Conservation (phyloP, 2,113 vertebrate species). For the Chionis minor region DNA sequence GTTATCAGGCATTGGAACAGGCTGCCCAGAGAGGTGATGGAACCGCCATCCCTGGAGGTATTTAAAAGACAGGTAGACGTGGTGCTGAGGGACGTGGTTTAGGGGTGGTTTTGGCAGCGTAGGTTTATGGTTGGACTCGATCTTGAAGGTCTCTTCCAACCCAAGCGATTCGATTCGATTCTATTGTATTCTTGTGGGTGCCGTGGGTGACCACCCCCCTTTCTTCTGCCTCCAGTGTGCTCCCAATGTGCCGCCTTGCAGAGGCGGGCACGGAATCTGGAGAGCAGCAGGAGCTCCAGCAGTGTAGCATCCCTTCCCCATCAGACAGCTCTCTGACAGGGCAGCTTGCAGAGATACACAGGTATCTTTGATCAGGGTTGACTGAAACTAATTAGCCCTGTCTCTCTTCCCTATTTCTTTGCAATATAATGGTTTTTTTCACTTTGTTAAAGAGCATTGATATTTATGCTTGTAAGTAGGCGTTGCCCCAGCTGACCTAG, state of each 20-base stretch:
- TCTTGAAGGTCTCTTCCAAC: no score
- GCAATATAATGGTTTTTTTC: neutral
- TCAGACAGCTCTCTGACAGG: neutral
- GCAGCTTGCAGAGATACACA: neutral
- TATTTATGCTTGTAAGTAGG: neutral
- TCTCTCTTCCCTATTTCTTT: neutral
- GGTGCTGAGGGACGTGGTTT: no score
- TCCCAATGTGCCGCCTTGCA: fast-evolving
- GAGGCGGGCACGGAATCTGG: neutral
- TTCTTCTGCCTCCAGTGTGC: neutral
- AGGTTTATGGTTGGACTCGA: no score
- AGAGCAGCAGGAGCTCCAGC: neutral
- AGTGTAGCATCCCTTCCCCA: neutral
- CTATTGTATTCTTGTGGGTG: neutral
- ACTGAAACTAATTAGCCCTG: neutral
- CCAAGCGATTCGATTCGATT: no score
- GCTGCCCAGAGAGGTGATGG: no score
- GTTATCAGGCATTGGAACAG: no score
- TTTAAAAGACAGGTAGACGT: no score
- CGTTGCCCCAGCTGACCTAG: neutral
- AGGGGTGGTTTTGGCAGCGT: no score
- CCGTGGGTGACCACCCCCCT: fast-evolving
- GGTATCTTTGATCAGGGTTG: neutral
- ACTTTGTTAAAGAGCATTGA: neutral
- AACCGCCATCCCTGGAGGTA: no score